phyloP scores from a whole-genome alignment of 2,113 vertebrate species.

The Callopanchax toddi region DNA sequence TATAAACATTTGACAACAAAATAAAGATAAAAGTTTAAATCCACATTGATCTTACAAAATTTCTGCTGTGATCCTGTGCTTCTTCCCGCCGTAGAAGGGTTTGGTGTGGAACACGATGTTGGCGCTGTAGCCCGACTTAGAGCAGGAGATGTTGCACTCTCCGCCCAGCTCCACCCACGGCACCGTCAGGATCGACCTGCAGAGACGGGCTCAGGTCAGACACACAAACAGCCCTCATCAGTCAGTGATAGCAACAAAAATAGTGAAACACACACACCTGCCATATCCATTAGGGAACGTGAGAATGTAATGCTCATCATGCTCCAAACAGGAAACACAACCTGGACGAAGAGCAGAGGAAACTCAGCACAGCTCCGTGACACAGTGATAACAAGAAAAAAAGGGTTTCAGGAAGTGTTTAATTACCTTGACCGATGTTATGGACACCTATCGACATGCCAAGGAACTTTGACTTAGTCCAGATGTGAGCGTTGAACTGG shows the following conservation, averaged over 20 bases:
- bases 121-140: constrained; percentile 95
- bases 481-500: constrained; percentile 99
- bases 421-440: constrained; percentile 98
- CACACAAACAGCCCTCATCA: not conserved
- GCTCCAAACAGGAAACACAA: constrained; percentile 95
- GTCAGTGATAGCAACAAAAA: fast-evolving
- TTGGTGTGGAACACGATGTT: constrained; percentile 98
- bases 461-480: constrained; percentile 99
- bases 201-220: constrained; percentile 22
- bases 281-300: constrained; percentile 98
- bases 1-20: not conserved
- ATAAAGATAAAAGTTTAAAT: not conserved
- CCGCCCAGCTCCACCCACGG: constrained; percentile 99
- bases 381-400: not conserved
- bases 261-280: constrained; percentile 79
- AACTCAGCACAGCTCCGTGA: not conserved
- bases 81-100: constrained; percentile 98
- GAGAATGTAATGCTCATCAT: constrained; percentile 98
- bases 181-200: constrained; percentile 97
- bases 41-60: constrained; percentile 89
- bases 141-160: constrained; percentile 95
- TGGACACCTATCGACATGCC: constrained; percentile 99
- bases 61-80: constrained; percentile 98
- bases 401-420: not conserved
- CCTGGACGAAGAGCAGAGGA: constrained; percentile 73